Base-by-base conservation (phyloP, 2,113 vertebrate species). In the Callospermophilus lateralis region DNA sequence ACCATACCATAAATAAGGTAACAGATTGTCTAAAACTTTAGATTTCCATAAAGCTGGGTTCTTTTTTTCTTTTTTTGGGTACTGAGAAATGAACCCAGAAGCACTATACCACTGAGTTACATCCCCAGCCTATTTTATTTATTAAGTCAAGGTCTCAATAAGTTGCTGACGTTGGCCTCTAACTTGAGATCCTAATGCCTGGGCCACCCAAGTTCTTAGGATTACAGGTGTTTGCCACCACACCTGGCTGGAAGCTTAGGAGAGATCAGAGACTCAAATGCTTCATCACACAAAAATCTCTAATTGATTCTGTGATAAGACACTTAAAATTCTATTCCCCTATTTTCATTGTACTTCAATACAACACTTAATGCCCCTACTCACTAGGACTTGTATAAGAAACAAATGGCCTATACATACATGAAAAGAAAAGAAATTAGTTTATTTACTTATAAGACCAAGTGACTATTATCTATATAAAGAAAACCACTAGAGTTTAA, bases 401-500 rank as follows among this genome's bases (percentile, higher is more conserved):
- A 90, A 73, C n/a, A 83, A 86, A 87, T 26, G 15, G 26, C 30
- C 37, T 90, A 84, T 20, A 93, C 84, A 55, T 73, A 84, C 20
- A 83, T 95, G n/a, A 77, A 86, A 74, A 95, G 0, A 92, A 8
- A 88, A 51, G 13, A 91, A 0, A 78, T 1, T 73, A 19, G 9
- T 63, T 63, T 92, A 30, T 37, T 73, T 72, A 26, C 9, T 68
- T 87, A 86, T 17, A 67, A 20, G 11, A 91, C 45, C 24, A 79
- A 73, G 8, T 11, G 19, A 42, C 24, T 86, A 77, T 48, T 34
- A 67, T 11, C 70, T 79, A 51, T 79, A 51, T 37, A 53, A 58
- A 90, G 42, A 96, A 97, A 97, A 93, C 9, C 16, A 90, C 22
- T 86, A n/a, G 22, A 67, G 48, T 63, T 79, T 79, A 72, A 89